A percentile compares a stretch with the other conserved stretches of the same genome.
Conservation (phyloP, 2,888 invertebrate species). For the Helicoverpa assulta region DNA sequence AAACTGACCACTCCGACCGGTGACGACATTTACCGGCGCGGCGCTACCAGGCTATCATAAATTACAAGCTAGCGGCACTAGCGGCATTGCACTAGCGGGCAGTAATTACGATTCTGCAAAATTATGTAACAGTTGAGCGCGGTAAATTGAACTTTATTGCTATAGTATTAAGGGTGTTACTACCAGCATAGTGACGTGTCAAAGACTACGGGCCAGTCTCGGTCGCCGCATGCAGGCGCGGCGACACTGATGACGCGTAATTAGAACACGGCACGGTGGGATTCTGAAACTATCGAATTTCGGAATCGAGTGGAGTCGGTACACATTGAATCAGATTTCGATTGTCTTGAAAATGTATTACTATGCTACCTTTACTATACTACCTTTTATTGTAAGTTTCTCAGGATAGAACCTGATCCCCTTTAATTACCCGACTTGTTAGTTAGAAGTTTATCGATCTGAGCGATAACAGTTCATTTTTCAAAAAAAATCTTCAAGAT, state of each 20-base stretch:
- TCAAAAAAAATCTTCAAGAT: too few relatives aligned
- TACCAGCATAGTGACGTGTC: conserved; percentile 21
- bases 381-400: conserved; percentile 9
- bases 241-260: conserved; percentile 67
- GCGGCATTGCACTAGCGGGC: conserved; percentile 64
- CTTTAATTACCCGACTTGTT: too few relatives aligned
- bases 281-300: conserved; percentile 58
- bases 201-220: conserved; percentile 43
- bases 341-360: conserved; percentile 36
- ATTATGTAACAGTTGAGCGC: conserved; percentile 18
- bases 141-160: conserved; percentile 39
- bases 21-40: conserved; percentile 75
- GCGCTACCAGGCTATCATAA: conserved; percentile 81
- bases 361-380: too few relatives aligned
- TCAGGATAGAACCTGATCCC: background rate
- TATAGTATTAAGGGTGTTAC: fast-evolving
- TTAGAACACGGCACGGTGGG: conserved; percentile 62
- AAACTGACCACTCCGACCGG: conserved; percentile 59
- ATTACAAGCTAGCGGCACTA: conserved; percentile 73
- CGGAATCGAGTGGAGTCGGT: conserved; percentile 44
- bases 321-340: conserved; percentile 48
- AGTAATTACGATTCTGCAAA: conserved; percentile 63
- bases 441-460: too few relatives aligned
- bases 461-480: too few relatives aligned
- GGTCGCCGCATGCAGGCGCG: conserved; percentile 65